A percentile compares a stretch with the other conserved stretches of the same genome.
Evolutionary conservation across 1,140 invertebrate genomes (phyloP).

Genomic region (Lasioglossum albipes): DNA sequence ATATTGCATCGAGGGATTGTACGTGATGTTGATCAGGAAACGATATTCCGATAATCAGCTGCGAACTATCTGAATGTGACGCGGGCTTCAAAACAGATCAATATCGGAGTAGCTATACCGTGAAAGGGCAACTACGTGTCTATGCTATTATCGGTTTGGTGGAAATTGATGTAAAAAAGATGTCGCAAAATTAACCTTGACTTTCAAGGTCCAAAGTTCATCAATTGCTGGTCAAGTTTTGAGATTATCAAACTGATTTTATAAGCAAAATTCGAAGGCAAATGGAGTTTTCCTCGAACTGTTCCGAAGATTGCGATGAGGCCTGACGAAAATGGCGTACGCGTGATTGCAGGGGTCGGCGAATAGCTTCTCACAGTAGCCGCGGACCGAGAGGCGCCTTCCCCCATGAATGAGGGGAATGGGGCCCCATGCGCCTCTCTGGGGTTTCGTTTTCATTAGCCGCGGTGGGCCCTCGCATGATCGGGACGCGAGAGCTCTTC

Average conservation of each 20-base stretch:
- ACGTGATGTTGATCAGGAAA: too few species aligned
- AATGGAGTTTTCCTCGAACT: not conserved
- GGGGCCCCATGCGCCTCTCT: conserved; percentile 4
- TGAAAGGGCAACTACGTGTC: too few species aligned
- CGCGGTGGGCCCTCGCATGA: conserved; percentile 34
- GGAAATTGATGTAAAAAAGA: too few species aligned
- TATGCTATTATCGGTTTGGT: too few species aligned
- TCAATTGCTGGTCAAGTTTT: too few species aligned
- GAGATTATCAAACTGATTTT: too few species aligned
- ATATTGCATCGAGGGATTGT: not conserved
- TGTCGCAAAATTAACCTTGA: too few species aligned
- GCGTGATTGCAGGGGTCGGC: conserved; percentile 47
- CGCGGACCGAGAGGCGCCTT: conserved; percentile 31
- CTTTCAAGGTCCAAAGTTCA: too few species aligned
- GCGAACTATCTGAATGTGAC: too few species aligned
- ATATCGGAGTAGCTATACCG: too few species aligned
- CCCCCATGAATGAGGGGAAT: conserved; percentile 16
- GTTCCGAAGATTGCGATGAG: not conserved
- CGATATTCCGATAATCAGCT: too few species aligned
- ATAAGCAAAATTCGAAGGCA: not conserved
- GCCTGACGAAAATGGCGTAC: conserved; percentile 35
- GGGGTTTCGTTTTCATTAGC: conserved; percentile 61
- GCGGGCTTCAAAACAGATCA: too few species aligned
- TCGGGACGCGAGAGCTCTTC: conserved; percentile 19
- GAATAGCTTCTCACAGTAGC: conserved; percentile 60